Percentiles rank a stretch among this genome's conserved stretches.
These are phyloP conservation scores for Gymnoscopelus microlampas DNA, from an alignment of 2,797 vertebrate genomes.

Conservation along the genomic window DNA sequence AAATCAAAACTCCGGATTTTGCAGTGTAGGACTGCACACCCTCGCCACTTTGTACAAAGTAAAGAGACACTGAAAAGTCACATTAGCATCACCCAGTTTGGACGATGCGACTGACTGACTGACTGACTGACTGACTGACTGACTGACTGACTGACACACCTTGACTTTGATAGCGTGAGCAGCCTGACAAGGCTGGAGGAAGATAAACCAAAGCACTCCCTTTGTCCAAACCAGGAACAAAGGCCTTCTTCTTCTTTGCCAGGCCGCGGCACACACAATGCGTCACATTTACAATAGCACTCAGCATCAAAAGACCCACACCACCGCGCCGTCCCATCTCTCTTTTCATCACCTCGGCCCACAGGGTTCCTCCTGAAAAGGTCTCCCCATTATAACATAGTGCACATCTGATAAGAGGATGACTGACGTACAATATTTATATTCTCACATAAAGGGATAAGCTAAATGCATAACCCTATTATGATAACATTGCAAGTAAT, in stretches of 20 bases:
- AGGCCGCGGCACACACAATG: slow-evolving; percentile 38
- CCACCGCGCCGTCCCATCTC: neutral
- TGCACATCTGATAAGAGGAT: neutral
- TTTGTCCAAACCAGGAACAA: slow-evolving; percentile 65
- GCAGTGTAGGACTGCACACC: neutral
- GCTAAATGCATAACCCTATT: slow-evolving; percentile 17
- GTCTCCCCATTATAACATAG: slow-evolving; percentile 21
- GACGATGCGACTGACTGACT: slow-evolving; percentile 44
- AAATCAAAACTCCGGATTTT: neutral
- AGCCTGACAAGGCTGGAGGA: slow-evolving; percentile 48
- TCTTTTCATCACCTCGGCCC: neutral
- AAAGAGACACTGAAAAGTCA: slow-evolving; percentile 4
- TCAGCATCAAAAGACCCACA: slow-evolving; percentile 54
- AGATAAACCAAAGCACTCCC: slow-evolving; percentile 50
- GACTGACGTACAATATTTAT: slow-evolving; percentile 39
- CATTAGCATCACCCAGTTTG: slow-evolving; percentile 27
- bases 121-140: slow-evolving; percentile 34
- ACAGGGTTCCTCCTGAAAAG: slow-evolving; percentile 7
- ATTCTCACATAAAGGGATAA: slow-evolving; percentile 15
- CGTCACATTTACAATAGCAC: slow-evolving; percentile 47
- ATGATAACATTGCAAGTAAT: neutral
- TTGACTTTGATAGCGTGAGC: slow-evolving; percentile 60
- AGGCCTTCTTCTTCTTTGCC: slow-evolving; percentile 37
- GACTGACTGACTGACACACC: slow-evolving; percentile 22
- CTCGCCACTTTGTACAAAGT: slow-evolving; percentile 17